Percentiles rank a stretch among this genome's conserved stretches.
Conservation (phyloP, 1,140 invertebrate species). For the Conopomorpha cramerella region DNA sequence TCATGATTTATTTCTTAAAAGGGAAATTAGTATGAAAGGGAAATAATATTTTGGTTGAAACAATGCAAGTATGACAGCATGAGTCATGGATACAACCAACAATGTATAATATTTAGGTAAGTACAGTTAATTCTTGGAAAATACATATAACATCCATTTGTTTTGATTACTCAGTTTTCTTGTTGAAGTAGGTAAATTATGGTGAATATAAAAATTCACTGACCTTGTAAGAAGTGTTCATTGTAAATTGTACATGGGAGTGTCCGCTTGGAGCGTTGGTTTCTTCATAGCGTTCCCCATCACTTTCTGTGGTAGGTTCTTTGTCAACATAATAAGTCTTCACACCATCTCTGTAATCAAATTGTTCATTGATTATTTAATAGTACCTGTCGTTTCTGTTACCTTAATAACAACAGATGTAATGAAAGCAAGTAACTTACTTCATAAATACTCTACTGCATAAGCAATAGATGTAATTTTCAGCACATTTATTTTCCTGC, state of each 20-base stretch:
- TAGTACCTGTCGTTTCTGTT: no score
- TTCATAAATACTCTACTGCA: conserved; percentile 51
- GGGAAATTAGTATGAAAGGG: no score
- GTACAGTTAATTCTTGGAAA: no score
- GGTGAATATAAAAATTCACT: conserved; percentile 21
- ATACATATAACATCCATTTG: no score
- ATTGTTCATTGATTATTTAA: conserved; percentile 3
- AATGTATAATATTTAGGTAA: no score
- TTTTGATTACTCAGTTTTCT: no score
- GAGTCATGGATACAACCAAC: no score
- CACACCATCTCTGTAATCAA: conserved; percentile 33
- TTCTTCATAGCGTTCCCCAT: conserved; percentile 31
- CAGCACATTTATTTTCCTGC: conserved; percentile 22
- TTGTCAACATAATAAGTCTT: conserved; percentile 43
- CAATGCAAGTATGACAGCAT: no score
- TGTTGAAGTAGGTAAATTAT: no score
- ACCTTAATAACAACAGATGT: no score
- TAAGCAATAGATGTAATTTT: conserved; percentile 48
- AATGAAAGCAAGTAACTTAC: conserved; percentile 14
- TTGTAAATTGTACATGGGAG: conserved; percentile 53
- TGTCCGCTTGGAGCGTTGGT: conserved; percentile 38
- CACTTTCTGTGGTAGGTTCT: conserved; percentile 48
- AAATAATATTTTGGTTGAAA: no score
- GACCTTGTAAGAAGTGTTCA: conserved; percentile 47
- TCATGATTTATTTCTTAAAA: no score